Evolutionary conservation across 2,888 invertebrate species (phyloP).

Genomic region (Drosophila lutescens): DNA sequence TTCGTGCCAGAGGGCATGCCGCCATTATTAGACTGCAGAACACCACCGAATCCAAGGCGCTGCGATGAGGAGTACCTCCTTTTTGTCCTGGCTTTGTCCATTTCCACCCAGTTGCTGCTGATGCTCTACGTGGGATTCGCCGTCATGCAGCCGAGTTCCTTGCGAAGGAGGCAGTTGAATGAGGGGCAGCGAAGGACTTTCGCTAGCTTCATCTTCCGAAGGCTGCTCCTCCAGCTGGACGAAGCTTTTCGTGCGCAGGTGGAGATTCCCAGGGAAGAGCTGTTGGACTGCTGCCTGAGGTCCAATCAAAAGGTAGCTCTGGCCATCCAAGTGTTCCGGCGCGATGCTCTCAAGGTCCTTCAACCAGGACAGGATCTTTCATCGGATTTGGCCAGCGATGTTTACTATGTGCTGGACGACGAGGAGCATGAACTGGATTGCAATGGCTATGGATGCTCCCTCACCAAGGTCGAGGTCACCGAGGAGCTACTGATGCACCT

Average conservation of each 20-base stretch:
- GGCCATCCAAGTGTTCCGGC: conserved; percentile 2
- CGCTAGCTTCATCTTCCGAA: not conserved
- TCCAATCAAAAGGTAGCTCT: not conserved
- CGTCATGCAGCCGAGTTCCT: not conserved
- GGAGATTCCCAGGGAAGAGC: not conserved
- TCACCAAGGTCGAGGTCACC: not conserved
- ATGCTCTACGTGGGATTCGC: not conserved
- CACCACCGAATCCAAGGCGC: not conserved
- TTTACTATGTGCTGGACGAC: conserved; percentile 3
- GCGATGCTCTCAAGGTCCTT: conserved; percentile 1
- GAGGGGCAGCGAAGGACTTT: not conserved
- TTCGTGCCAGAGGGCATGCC: not conserved
- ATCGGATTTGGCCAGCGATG: not conserved
- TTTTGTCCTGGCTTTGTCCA: not conserved
- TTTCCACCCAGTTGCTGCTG: not conserved
- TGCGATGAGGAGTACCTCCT: not conserved
- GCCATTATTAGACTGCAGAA: not conserved
- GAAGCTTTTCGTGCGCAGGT: not conserved
- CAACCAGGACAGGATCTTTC: not conserved
- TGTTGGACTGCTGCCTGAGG: not conserved
- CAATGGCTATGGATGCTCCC: not conserved
- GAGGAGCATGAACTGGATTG: not conserved
- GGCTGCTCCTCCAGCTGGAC: conserved; percentile 1
- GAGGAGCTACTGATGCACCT: not conserved
- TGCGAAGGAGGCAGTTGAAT: not conserved